Conservation (phyloP, 2,797 vertebrate species). For the Myiothlypis chrysogaster region DNA sequence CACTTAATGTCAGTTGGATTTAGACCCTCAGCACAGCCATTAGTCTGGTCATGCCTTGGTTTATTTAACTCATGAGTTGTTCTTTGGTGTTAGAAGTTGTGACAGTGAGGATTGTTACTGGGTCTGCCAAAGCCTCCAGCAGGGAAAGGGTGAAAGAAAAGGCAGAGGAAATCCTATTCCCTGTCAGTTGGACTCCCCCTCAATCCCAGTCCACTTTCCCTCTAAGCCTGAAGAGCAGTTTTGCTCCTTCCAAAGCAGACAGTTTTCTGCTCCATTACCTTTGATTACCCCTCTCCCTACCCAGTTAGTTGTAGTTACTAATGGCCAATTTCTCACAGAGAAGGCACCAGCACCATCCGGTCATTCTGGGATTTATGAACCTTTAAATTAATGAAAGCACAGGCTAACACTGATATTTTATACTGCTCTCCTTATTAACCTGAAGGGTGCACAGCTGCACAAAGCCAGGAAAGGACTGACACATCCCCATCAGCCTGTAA, state of each 20-base stretch:
- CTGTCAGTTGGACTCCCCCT: not conserved
- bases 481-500: not conserved
- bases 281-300: constrained; percentile 45
- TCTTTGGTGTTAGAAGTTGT: not conserved
- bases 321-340: constrained; percentile 24
- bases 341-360: not conserved
- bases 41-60: not conserved
- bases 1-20: not conserved
- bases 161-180: not conserved
- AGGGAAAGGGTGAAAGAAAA: not conserved
- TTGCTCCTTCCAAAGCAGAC: constrained; percentile 19
- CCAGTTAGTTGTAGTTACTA: constrained; percentile 46
- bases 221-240: constrained; percentile 22
- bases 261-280: constrained; percentile 66
- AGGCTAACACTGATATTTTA: constrained; percentile 17
- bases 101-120: not conserved
- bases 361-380: constrained; percentile 17
- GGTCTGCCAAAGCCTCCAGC: not conserved
- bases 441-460: not conserved
- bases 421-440: not conserved
- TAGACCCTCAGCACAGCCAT: not conserved
- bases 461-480: not conserved
- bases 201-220: not conserved
- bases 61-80: not conserved
- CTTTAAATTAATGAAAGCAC: constrained; percentile 52